Evolutionary conservation across 92 coral and sea anemone genomes (phyloP), one percentile per base, ranked within the genome.

Genomic region (Epizoanthus rinbou): DNA sequence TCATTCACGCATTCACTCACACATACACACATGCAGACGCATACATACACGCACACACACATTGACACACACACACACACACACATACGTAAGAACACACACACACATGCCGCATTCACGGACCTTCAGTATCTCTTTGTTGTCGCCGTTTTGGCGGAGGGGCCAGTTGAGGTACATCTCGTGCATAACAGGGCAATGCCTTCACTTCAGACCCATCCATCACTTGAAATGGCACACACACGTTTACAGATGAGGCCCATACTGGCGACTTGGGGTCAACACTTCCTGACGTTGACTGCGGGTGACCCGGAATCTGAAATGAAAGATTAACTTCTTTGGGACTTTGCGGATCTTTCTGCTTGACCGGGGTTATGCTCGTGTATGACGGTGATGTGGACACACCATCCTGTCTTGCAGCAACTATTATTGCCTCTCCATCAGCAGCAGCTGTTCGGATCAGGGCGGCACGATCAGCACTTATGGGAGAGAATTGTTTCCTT

Each of bases 191-290:
- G 21, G 75, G 75, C 3, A 88, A 68, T 31, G 87, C 79, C 11
- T 66, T 88, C n/a, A 79, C 86, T 31, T 85, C 91, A 45, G 83
- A 75, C 25, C 86, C 79, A 18, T 85, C 91, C 58, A 87, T 86
- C n/a, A 93, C 93, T 73, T 93, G 97, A 57, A 93, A 93, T 43
- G 97, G 97, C 22, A 93, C 97, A 24, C 95, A 93, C 19, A 93
- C 87, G 25, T 94, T 91, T 8, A 93, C 97, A 75, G 91, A 84
- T 10, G 97, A 91, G 54, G 95, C 83, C 97, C 97, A 93, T 1
- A 86, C 76, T 45, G 88, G 74, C 10, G 90, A 85, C 16, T 59
- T 71, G 37, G 84, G 85, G 19, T 70, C 89, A 5, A 75, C 19
- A 8, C 67, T 50, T 25, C 74, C 81, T 14, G 91, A 2, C 59